These are phyloP conservation scores for Gouania willdenowi DNA, from an alignment of 2,797 vertebrate genomes.

Conservation along the genomic window DNA sequence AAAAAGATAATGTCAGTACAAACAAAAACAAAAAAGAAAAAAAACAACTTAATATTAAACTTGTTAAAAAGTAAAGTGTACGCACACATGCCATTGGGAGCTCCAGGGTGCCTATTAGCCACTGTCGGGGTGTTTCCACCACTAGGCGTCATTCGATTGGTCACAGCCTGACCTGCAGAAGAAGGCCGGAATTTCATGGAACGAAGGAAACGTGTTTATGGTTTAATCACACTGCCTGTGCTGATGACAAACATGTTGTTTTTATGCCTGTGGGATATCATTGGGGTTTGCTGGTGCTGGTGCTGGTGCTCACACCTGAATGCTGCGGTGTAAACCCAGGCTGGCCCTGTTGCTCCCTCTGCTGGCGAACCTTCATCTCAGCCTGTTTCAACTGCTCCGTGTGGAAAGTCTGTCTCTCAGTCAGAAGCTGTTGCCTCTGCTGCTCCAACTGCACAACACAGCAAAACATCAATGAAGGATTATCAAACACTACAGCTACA, in stretches of 20 bases:
- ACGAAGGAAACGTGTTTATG: no score
- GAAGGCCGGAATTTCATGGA: background rate
- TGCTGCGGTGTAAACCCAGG: constrained; percentile 70
- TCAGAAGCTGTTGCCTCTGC: constrained; percentile 93
- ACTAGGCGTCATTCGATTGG: constrained; percentile 73
- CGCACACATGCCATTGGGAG: constrained; percentile 91
- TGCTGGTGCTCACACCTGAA: constrained; percentile 72
- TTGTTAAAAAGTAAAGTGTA: constrained; percentile 7
- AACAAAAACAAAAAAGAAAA: background rate
- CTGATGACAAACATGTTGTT: no score
- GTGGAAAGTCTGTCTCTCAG: constrained; percentile 94
- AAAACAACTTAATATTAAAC: background rate
- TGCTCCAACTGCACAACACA: constrained; percentile 92
- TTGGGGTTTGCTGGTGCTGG: constrained; percentile 38
- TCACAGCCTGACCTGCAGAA: constrained; percentile 69
- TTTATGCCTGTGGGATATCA: background rate
- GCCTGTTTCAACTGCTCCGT: constrained; percentile 95
- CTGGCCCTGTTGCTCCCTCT: constrained; percentile 73
- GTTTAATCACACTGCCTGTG: no score
- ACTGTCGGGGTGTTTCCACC: constrained; percentile 64
- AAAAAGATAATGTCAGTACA: background rate
- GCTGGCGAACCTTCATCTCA: constrained; percentile 81
- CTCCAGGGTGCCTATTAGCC: constrained; percentile 77
- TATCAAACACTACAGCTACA: no score
- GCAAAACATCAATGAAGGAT: no score